Evolutionary conservation across 2,113 vertebrate genomes (phyloP).

Genomic region (Galeopterus variegatus): DNA sequence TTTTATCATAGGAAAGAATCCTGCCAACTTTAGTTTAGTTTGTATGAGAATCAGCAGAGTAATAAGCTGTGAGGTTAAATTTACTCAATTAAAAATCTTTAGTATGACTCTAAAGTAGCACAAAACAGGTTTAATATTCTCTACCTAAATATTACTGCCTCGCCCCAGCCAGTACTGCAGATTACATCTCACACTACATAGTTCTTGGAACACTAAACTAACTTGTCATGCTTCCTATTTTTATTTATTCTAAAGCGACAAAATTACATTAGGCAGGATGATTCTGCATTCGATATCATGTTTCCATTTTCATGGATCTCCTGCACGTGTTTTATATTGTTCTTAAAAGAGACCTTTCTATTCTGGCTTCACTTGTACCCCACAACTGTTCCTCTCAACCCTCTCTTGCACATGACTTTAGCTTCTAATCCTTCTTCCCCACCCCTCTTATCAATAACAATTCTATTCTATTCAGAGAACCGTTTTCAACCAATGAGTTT

Average conservation of each 20-base stretch:
- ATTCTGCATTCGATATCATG: neutral
- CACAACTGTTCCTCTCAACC: neutral
- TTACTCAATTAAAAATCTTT: constrained; percentile 44
- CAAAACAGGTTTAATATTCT: neutral
- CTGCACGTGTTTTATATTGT: neutral
- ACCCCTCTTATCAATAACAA: neutral
- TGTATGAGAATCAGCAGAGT: neutral
- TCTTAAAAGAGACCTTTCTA: neutral
- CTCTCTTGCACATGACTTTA: neutral
- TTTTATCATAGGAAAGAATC: neutral
- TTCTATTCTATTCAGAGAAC: neutral
- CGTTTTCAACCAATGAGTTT: constrained; percentile 3
- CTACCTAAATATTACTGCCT: neutral
- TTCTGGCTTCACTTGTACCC: neutral
- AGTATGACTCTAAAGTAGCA: neutral
- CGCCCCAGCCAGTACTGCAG: neutral
- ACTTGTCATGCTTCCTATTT: neutral
- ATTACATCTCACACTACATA: neutral
- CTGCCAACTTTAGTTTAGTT: constrained; percentile 8
- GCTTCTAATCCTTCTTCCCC: neutral
- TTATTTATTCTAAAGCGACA: neutral
- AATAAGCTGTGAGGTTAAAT: constrained; percentile 54
- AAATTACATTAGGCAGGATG: neutral
- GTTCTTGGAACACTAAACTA: neutral
- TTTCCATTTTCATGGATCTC: neutral